Evolutionary conservation across 2,797 vertebrate species (phyloP).

Genomic region (Ptychobarbus kaznakovi): DNA sequence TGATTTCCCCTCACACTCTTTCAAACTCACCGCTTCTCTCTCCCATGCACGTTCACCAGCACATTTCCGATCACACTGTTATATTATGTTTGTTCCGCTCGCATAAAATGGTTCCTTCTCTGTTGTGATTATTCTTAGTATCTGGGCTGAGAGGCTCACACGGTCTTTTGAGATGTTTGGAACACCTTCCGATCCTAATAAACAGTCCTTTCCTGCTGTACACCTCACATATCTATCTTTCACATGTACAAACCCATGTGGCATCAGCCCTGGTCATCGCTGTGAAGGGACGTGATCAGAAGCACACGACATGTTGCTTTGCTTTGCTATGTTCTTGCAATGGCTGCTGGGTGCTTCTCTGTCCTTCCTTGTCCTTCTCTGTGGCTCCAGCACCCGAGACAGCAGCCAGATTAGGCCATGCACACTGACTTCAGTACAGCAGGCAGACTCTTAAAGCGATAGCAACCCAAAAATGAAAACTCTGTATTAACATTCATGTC

Average conservation of each 20-base stretch:
- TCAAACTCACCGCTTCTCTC: slow-evolving; percentile 66
- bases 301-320: slow-evolving; percentile 70
- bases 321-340: background rate
- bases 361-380: background rate
- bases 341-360: background rate
- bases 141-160: slow-evolving; percentile 85
- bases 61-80: slow-evolving; percentile 55
- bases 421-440: background rate
- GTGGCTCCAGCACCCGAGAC: background rate
- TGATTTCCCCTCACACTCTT: slow-evolving; percentile 77
- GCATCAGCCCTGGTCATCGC: slow-evolving; percentile 72
- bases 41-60: slow-evolving; percentile 17
- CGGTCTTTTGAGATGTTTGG: slow-evolving; percentile 82
- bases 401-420: slow-evolving; percentile 3
- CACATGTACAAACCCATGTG: slow-evolving; percentile 70
- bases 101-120: slow-evolving; percentile 72
- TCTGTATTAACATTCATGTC: too few relatives aligned
- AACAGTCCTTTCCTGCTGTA: slow-evolving; percentile 71
- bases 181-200: slow-evolving; percentile 90
- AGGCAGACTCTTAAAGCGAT: background rate
- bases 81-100: slow-evolving; percentile 46
- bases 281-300: slow-evolving; percentile 80
- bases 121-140: slow-evolving; percentile 86
- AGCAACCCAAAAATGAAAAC: background rate
- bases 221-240: slow-evolving; percentile 69